Evolutionary conservation across 2,797 vertebrate genomes (phyloP).

Genomic region (Paramormyrops hopkinsi): DNA sequence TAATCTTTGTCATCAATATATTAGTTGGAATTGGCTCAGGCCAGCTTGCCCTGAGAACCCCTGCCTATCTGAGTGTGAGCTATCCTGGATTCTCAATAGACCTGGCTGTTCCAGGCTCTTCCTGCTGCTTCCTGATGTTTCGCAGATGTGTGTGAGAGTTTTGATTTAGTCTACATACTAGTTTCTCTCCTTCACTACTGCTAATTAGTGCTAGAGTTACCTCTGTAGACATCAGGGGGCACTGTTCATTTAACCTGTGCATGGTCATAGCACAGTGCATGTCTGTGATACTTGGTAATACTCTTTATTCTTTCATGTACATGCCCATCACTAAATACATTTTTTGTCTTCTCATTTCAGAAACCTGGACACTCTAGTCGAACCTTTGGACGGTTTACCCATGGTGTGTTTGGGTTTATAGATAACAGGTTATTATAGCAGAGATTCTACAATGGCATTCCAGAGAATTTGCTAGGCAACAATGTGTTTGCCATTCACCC

Average conservation of each 20-base stretch:
- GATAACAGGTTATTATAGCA: constrained; percentile 45
- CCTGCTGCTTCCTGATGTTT: background rate
- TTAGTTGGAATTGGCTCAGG: background rate
- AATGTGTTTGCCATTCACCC: background rate
- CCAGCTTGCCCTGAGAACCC: background rate
- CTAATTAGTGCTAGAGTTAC: background rate
- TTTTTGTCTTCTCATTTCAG: constrained; percentile 64
- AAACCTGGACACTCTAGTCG: constrained; percentile 88
- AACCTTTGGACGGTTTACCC: constrained; percentile 92
- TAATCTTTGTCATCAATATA: background rate
- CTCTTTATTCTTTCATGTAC: background rate
- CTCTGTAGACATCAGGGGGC: background rate
- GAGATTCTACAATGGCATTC: constrained; percentile 26
- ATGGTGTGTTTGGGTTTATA: constrained; percentile 87
- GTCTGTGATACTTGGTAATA: background rate
- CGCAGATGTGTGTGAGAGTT: background rate
- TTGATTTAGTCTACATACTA: background rate
- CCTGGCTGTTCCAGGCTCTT: background rate
- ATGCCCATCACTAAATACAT: constrained; percentile 27
- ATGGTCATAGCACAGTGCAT: background rate
- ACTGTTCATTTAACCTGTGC: background rate
- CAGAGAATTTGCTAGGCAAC: constrained; percentile 5
- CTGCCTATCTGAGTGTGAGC: background rate
- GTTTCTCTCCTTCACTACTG: background rate
- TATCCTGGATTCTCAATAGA: background rate